These are phyloP conservation scores for Hemistola chrysoprasaria DNA, from an alignment of 2,888 invertebrate species.

Conservation along the genomic window DNA sequence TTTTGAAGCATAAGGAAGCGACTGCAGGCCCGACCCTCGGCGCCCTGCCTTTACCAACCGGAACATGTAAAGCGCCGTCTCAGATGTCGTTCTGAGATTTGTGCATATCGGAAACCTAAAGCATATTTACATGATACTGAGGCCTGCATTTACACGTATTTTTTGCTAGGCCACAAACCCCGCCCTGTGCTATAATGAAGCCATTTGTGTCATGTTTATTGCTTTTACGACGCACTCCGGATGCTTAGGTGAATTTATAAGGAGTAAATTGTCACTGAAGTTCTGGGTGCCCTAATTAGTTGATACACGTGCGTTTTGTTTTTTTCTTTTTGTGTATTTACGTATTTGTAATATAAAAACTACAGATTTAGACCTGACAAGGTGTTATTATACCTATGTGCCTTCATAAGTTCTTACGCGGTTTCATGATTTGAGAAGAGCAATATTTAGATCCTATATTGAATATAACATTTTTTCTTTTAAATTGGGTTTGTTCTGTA, in stretches of 20 bases:
- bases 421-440: too few species aligned
- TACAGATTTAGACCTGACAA: too few species aligned
- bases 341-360: conserved; percentile 7
- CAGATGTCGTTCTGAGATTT: conserved; percentile 66
- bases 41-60: conserved; percentile 48
- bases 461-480: too few species aligned
- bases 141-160: conserved; percentile 59
- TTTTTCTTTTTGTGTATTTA: conserved; percentile 34
- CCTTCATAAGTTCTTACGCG: too few species aligned
- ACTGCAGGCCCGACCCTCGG: background rate
- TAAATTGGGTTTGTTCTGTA: too few species aligned
- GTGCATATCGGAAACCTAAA: conserved; percentile 67
- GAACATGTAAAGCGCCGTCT: conserved; percentile 54
- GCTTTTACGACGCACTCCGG: conserved; percentile 73
- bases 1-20: background rate
- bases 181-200: conserved; percentile 75
- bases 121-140: conserved; percentile 76
- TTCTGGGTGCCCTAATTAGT: conserved; percentile 63
- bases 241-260: conserved; percentile 75
- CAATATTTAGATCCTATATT: too few species aligned
- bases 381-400: too few species aligned
- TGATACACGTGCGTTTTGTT: conserved; percentile 45
- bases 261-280: conserved; percentile 74
- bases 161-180: conserved; percentile 68
- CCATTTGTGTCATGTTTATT: conserved; percentile 79